Conservation (phyloP, 2,113 vertebrate genomes). For the Dromiciops gliroides region DNA sequence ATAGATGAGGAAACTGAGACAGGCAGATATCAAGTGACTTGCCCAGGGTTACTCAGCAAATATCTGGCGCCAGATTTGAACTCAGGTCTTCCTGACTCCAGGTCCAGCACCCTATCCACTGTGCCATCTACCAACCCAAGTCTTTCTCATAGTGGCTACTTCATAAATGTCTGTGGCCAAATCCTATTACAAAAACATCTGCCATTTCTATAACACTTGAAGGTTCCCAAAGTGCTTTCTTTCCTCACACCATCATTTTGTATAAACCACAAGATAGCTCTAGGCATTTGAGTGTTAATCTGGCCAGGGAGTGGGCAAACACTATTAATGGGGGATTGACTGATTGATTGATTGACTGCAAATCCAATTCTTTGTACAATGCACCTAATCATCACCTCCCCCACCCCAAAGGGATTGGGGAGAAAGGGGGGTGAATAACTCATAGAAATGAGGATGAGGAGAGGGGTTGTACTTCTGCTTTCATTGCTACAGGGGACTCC, state of each 20-base stretch:
- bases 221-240: background rate
- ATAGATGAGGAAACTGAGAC: background rate
- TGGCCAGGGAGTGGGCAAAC: background rate
- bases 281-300: background rate
- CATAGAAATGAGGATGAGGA: background rate
- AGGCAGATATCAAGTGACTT: background rate
- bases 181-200: background rate
- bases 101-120: no score
- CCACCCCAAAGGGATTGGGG: no score
- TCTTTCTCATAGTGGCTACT: background rate
- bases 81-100: background rate
- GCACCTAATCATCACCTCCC: background rate
- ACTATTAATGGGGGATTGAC: background rate
- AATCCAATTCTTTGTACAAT: background rate
- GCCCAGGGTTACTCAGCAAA: background rate
- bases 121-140: background rate
- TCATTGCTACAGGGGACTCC: background rate
- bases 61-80: background rate
- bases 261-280: no score
- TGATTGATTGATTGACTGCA: background rate
- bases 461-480: background rate
- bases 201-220: no score
- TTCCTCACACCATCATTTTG: no score
- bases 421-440: background rate
- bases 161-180: background rate